These are phyloP conservation scores for Nephotettix cincticeps DNA, from an alignment of 1,140 invertebrate genomes.

Conservation along the genomic window DNA sequence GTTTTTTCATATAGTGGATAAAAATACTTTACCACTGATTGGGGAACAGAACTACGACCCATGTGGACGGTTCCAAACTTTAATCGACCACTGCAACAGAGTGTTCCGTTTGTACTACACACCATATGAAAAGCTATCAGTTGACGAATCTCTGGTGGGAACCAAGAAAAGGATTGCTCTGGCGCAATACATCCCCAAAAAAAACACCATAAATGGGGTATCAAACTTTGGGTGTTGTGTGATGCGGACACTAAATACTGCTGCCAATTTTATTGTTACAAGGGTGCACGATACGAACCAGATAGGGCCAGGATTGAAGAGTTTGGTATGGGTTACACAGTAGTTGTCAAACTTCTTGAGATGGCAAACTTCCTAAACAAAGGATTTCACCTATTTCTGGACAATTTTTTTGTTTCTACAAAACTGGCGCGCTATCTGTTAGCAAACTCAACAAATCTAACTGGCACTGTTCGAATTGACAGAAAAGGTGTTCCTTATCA, in stretches of 20 bases:
- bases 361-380: slow-evolving; percentile 4
- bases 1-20: slow-evolving; percentile 33
- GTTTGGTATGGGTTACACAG: neutral
- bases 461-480: slow-evolving; percentile 6
- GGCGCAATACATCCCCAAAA: slow-evolving; percentile 41
- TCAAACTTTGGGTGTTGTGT: slow-evolving; percentile 36
- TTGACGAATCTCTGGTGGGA: slow-evolving; percentile 39
- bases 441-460: neutral
- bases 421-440: neutral
- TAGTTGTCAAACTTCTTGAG: neutral
- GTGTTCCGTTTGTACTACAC: slow-evolving; percentile 39
- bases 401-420: slow-evolving; percentile 11
- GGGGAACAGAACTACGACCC: slow-evolving; percentile 38
- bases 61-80: slow-evolving; percentile 38
- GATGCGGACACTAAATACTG: slow-evolving; percentile 34
- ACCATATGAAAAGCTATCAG: slow-evolving; percentile 38
- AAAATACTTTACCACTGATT: slow-evolving; percentile 30
- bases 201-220: slow-evolving; percentile 37
- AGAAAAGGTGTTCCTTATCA: slow-evolving; percentile 6
- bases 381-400: slow-evolving; percentile 16
- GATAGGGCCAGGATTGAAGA: neutral
- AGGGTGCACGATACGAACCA: slow-evolving; percentile 26
- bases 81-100: slow-evolving; percentile 40
- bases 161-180: slow-evolving; percentile 34
- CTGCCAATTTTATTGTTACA: slow-evolving; percentile 36